Conservation (phyloP, 2,888 invertebrate genomes). For the Clitarchus hookeri region DNA sequence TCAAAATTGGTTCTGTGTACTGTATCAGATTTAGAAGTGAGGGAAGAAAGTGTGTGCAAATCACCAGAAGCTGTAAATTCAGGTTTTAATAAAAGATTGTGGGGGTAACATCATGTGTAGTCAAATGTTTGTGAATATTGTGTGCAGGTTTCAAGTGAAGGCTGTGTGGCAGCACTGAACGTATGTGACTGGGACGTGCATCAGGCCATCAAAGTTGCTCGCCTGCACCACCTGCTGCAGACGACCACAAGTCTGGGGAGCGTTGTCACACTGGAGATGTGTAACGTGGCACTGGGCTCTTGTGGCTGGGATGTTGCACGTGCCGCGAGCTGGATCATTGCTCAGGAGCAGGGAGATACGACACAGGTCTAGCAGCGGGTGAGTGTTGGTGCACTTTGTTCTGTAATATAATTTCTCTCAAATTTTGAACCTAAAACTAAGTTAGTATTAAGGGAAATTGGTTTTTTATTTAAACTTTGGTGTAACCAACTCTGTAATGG, state of each 20-base stretch:
- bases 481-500: too few species aligned
- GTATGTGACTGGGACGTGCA: slow-evolving; percentile 88
- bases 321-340: slow-evolving; percentile 65
- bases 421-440: too few species aligned
- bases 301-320: slow-evolving; percentile 70
- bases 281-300: slow-evolving; percentile 62
- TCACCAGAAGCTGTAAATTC: too few species aligned
- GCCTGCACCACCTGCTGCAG: slow-evolving; percentile 61
- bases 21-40: too few species aligned
- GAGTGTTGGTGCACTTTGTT: not conserved
- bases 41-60: too few species aligned
- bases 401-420: too few species aligned
- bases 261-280: slow-evolving; percentile 45
- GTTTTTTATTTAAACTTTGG: too few species aligned
- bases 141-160: slow-evolving; percentile 62
- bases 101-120: too few species aligned
- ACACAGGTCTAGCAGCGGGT: slow-evolving; percentile 38
- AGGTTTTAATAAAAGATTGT: too few species aligned
- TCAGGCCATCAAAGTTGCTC: slow-evolving; percentile 81
- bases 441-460: too few species aligned
- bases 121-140: not conserved
- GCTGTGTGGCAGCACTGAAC: slow-evolving; percentile 80
- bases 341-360: slow-evolving; percentile 45
- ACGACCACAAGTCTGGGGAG: slow-evolving; percentile 44
- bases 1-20: too few species aligned